Percentiles rank a stretch among this genome's conserved stretches.
Conservation (phyloP, 2,888 invertebrate genomes). For the Tetranychus piercei region DNA sequence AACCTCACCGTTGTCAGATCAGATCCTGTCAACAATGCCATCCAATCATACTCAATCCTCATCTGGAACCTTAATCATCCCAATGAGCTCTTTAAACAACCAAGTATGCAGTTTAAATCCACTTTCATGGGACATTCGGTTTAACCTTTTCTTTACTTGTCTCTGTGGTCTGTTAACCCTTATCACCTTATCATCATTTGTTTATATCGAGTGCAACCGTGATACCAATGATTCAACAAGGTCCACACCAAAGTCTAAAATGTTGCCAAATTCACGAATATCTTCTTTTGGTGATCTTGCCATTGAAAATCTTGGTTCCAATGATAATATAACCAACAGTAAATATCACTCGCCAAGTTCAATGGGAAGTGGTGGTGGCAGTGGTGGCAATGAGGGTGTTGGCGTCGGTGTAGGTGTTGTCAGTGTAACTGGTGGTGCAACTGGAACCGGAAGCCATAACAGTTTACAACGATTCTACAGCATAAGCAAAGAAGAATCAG, state of each 20-base stretch:
- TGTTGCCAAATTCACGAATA: conserved; percentile 27
- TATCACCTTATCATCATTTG: conserved; percentile 29
- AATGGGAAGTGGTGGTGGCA: not conserved
- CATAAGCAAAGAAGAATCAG: not conserved
- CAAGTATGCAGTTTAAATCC: conserved; percentile 36
- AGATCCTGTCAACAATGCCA: conserved; percentile 15
- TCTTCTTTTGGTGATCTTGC: conserved; percentile 28
- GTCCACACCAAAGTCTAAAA: not conserved
- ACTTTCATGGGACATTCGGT: conserved; percentile 36
- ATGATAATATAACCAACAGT: conserved; percentile 25
- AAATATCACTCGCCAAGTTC: not conserved
- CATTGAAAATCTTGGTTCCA: conserved; percentile 28
- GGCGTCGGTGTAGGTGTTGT: not conserved
- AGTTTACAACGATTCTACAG: conserved; percentile 19
- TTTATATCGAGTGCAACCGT: conserved; percentile 12
- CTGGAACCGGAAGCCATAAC: conserved; percentile 9
- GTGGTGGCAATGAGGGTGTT: not conserved
- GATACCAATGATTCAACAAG: not conserved
- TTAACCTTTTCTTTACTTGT: conserved; percentile 38
- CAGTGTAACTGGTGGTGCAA: not conserved
- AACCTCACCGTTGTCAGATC: conserved; percentile 25
- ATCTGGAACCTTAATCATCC: not conserved
- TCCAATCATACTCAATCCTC: not conserved
- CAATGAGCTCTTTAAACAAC: not conserved
- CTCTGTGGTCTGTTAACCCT: conserved; percentile 39